Evolutionary conservation across 2,113 vertebrate species (phyloP).

Genomic region (Psilopsiagon aymara): DNA sequence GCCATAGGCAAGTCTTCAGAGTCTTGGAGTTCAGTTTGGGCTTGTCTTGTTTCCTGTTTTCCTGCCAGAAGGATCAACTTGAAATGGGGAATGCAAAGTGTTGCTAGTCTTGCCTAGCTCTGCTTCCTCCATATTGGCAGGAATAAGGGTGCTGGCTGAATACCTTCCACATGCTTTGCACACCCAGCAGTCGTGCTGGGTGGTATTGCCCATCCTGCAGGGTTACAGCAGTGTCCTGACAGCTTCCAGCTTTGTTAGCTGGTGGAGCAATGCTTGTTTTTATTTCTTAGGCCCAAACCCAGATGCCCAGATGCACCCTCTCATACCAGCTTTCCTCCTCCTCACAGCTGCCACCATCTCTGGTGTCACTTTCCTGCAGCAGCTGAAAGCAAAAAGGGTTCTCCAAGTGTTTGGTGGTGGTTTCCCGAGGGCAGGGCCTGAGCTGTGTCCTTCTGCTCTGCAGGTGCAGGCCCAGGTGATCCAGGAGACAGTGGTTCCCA

Average conservation of each 20-base stretch:
- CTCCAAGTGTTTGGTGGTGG: rapidly evolving
- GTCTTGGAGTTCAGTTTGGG: not conserved
- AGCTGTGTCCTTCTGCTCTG: rapidly evolving
- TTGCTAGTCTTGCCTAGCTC: not conserved
- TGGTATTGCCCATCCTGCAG: not conserved
- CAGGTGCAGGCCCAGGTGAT: constrained; percentile 97
- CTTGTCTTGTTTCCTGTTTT: not conserved
- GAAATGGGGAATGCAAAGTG: not conserved
- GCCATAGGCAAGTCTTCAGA: not conserved
- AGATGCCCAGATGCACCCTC: rapidly evolving
- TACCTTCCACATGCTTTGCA: not conserved
- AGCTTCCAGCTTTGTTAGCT: not conserved
- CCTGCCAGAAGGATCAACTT: not conserved
- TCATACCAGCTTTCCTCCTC: not conserved
- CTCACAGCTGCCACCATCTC: not conserved
- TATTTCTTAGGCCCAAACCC: not conserved
- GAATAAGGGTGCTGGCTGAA: no score
- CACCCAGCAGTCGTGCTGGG: rapidly evolving
- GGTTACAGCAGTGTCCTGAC: not conserved
- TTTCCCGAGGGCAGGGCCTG: not conserved
- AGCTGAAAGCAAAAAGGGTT: not conserved
- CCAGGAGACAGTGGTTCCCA: constrained; percentile 91
- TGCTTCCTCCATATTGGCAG: not conserved
- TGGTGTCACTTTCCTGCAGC: rapidly evolving
- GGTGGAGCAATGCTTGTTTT: not conserved